Percentiles rank a stretch among this genome's conserved stretches.
phyloP scores from a whole-genome alignment of 2,888 invertebrate species.

The Pyrocoelia pectoralis region DNA sequence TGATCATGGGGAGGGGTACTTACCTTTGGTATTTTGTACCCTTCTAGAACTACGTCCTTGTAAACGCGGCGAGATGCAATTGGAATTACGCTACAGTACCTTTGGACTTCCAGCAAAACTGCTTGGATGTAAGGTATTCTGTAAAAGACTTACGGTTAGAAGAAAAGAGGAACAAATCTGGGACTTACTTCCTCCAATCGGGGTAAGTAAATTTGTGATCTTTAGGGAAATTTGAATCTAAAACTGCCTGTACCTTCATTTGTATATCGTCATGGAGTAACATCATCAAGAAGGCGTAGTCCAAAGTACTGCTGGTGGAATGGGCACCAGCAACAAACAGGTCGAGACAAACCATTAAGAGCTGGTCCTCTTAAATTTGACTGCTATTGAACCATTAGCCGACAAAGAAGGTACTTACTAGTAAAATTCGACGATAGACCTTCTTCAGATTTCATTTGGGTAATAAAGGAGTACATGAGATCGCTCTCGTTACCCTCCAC shows the following conservation, averaged over 20 bases:
- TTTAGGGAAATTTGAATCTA: conserved; percentile 59
- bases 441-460: conserved; percentile 63
- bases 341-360: conserved; percentile 71
- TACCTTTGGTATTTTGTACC: conserved; percentile 61
- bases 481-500: conserved; percentile 61
- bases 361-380: conserved; percentile 65
- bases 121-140: conserved; percentile 66
- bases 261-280: conserved; percentile 67
- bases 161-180: neutral
- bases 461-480: conserved; percentile 70
- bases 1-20: neutral
- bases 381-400: neutral
- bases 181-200: conserved; percentile 61
- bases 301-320: conserved; percentile 70
- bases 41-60: conserved; percentile 62
- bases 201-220: conserved; percentile 59
- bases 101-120: conserved; percentile 62
- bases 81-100: conserved; percentile 61
- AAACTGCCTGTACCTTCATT: conserved; percentile 63
- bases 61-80: conserved; percentile 64
- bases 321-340: conserved; percentile 73
- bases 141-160: conserved; percentile 15
- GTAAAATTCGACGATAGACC: conserved; percentile 57
- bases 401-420: conserved; percentile 51
- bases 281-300: conserved; percentile 69